These are phyloP conservation scores for Ornithoptera alexandrae DNA, from an alignment of 2,888 invertebrate species.

Conservation along the genomic window DNA sequence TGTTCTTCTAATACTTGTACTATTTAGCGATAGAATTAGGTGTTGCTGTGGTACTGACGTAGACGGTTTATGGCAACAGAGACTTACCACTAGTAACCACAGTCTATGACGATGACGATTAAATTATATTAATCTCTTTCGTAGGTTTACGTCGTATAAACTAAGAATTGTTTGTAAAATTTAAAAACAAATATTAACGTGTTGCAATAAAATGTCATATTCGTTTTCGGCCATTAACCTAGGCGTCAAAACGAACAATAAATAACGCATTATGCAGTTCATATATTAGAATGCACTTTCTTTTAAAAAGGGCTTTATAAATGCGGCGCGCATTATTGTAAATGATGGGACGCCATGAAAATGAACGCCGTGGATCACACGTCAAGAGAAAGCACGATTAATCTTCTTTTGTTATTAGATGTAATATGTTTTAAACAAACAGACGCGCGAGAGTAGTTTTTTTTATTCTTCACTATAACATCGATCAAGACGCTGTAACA, in stretches of 20 bases:
- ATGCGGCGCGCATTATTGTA: slow-evolving; percentile 42
- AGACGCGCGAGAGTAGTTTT: slow-evolving; percentile 34
- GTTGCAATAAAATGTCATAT: background rate
- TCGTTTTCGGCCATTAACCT: background rate
- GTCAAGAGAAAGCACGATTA: slow-evolving; percentile 60
- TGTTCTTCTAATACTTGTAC: too few species aligned
- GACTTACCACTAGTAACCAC: too few species aligned
- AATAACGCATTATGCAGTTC: slow-evolving; percentile 47
- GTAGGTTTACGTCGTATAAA: background rate
- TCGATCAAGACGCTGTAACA: slow-evolving; percentile 18
- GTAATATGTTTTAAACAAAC: slow-evolving; percentile 50
- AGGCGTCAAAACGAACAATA: slow-evolving; percentile 37
- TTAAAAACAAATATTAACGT: background rate
- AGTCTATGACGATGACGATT: too few species aligned
- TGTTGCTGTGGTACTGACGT: too few species aligned
- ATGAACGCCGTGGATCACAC: slow-evolving; percentile 55
- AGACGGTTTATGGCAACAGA: too few species aligned
- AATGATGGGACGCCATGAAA: slow-evolving; percentile 54
- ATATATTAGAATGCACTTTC: slow-evolving; percentile 58
- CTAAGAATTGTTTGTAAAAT: background rate
- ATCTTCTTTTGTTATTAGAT: slow-evolving; percentile 66
- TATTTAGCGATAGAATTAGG: too few species aligned
- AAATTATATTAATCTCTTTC: too few species aligned
- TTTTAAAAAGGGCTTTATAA: slow-evolving; percentile 38
- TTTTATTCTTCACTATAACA: slow-evolving; percentile 21